A percentile compares a stretch with the other conserved stretches of the same genome.
phyloP scores from a whole-genome alignment of 2,113 vertebrate species.

The Rhynchopsitta pachyrhyncha region DNA sequence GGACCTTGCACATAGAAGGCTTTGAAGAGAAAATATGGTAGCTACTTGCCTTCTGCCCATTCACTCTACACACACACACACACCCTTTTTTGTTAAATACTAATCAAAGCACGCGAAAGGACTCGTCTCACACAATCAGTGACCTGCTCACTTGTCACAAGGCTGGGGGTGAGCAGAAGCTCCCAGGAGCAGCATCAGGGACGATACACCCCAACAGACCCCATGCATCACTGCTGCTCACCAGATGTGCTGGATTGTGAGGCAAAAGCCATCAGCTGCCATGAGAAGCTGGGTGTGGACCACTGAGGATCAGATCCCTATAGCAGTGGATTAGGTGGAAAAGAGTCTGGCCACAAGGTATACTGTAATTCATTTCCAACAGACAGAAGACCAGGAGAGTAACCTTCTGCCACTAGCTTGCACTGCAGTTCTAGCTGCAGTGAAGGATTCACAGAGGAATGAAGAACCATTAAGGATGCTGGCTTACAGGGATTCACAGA shows the following conservation, averaged over 20 bases:
- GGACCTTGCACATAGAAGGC: neutral
- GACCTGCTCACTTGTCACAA: neutral
- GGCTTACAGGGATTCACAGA: neutral
- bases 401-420: neutral
- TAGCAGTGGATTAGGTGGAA: neutral
- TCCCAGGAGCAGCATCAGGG: accelerated
- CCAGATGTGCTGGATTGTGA: accelerated
- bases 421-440: neutral
- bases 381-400: neutral
- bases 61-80: neutral
- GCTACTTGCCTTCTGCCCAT: neutral
- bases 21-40: neutral
- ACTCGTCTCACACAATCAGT: accelerated
- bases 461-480: neutral
- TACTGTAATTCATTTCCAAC: neutral
- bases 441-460: neutral
- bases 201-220: neutral
- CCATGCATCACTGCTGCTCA: accelerated
- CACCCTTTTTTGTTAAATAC: too few relatives aligned
- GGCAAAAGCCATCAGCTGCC: neutral
- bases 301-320: neutral
- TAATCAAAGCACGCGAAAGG: neutral
- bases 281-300: neutral
- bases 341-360: neutral
- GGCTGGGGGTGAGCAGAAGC: neutral